Evolutionary conservation across 2,888 invertebrate genomes (phyloP).

Genomic region (Idaea straminata): DNA sequence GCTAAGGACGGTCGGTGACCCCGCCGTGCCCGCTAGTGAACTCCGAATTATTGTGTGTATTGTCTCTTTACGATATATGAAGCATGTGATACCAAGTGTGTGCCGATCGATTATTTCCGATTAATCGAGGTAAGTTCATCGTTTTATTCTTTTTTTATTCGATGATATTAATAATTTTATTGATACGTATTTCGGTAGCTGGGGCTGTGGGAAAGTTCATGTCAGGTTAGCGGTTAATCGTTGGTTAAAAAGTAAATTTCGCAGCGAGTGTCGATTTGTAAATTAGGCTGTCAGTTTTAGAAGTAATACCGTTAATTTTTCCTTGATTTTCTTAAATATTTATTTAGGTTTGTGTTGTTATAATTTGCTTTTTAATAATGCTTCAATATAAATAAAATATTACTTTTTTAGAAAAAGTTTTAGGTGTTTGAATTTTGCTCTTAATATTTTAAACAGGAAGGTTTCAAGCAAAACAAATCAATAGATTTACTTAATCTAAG

Average conservation of each 20-base stretch:
- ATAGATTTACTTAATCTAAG: too few species aligned
- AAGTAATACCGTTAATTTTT: neutral
- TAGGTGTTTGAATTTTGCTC: too few species aligned
- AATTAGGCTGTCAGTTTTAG: neutral
- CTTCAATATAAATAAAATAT: too few species aligned
- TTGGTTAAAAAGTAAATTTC: neutral
- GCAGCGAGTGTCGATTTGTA: neutral
- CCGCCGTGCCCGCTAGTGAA: slow-evolving; percentile 74
- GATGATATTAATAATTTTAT: neutral
- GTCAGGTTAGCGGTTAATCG: neutral
- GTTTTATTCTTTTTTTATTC: slow-evolving; percentile 10
- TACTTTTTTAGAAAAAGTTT: too few species aligned
- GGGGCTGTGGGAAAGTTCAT: neutral
- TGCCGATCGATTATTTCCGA: slow-evolving; percentile 35
- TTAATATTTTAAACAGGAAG: too few species aligned
- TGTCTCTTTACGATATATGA: slow-evolving; percentile 37
- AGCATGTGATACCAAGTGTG: slow-evolving; percentile 33
- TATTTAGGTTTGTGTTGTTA: neutral
- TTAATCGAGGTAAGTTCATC: slow-evolving; percentile 21
- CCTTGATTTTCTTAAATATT: neutral
- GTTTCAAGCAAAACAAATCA: too few species aligned
- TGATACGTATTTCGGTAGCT: neutral
- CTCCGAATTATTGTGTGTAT: slow-evolving; percentile 74
- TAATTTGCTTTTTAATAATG: too few species aligned
- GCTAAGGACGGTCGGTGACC: slow-evolving; percentile 80